phyloP scores from a whole-genome alignment of 2,888 invertebrate genomes.

The Argyresthia albistria region DNA sequence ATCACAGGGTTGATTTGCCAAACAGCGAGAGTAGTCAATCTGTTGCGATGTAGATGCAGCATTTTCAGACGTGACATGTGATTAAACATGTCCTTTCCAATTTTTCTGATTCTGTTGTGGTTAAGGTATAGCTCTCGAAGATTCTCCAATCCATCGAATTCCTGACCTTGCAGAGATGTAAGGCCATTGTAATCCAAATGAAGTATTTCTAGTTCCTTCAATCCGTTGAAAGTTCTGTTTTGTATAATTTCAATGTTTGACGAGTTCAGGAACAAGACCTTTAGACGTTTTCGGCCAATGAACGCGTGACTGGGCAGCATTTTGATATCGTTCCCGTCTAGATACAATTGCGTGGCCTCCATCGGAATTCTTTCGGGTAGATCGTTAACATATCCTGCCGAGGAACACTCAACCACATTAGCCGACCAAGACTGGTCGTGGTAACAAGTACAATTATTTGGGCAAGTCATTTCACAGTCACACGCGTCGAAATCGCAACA shows the following conservation, averaged over 20 bases:
- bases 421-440: slow-evolving; percentile 90
- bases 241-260: slow-evolving; percentile 85
- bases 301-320: slow-evolving; percentile 86
- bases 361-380: slow-evolving; percentile 89
- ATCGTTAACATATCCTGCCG: slow-evolving; percentile 76
- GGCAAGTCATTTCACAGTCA: slow-evolving; percentile 94
- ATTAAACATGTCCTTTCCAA: slow-evolving; percentile 81
- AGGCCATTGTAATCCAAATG: slow-evolving; percentile 84
- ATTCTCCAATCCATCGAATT: slow-evolving; percentile 84
- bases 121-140: slow-evolving; percentile 81
- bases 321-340: slow-evolving; percentile 87
- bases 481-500: slow-evolving; percentile 94
- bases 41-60: slow-evolving; percentile 81
- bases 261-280: slow-evolving; percentile 82
- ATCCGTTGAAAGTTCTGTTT: slow-evolving; percentile 88
- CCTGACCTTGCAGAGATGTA: slow-evolving; percentile 80
- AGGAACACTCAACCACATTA: slow-evolving; percentile 88
- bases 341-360: slow-evolving; percentile 90
- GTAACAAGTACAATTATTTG: slow-evolving; percentile 89
- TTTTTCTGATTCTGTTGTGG: slow-evolving; percentile 78
- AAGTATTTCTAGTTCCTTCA: slow-evolving; percentile 81
- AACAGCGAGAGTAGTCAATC: slow-evolving; percentile 77
- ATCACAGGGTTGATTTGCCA: slow-evolving; percentile 79
- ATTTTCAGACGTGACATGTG: slow-evolving; percentile 76
- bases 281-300: slow-evolving; percentile 85